Percentiles rank a stretch among this genome's conserved stretches.
phyloP scores from a whole-genome alignment of 1,140 invertebrate species.

The Proctacanthus coquilletti region DNA sequence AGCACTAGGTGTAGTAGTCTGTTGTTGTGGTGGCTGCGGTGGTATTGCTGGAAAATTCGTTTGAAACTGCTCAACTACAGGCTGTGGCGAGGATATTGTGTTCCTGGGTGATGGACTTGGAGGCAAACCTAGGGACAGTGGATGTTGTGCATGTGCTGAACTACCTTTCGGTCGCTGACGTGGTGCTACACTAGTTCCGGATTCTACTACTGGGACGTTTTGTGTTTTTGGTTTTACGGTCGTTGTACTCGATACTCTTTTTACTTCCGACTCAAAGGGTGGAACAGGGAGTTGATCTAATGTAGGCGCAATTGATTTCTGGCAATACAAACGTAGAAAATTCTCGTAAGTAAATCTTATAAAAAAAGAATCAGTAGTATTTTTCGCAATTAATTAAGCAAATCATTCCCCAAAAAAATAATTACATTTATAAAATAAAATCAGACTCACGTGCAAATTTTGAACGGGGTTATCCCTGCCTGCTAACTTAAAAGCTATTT shows the following conservation, averaged over 20 bases:
- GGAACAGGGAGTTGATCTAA: slow-evolving; percentile 48
- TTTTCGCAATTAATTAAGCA: not conserved
- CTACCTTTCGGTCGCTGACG: slow-evolving; percentile 65
- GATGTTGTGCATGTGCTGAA: slow-evolving; percentile 27
- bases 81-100: slow-evolving; percentile 24
- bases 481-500: slow-evolving; percentile 55
- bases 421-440: not conserved
- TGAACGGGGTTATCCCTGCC: slow-evolving; percentile 64
- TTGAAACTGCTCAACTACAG: slow-evolving; percentile 26
- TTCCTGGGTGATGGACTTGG: slow-evolving; percentile 32
- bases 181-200: slow-evolving; percentile 65
- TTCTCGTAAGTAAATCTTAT: too few relatives aligned
- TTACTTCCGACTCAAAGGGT: slow-evolving; percentile 46
- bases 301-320: slow-evolving; percentile 49
- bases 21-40: slow-evolving; percentile 14
- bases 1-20: too few relatives aligned
- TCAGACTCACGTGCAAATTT: slow-evolving; percentile 64
- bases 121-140: slow-evolving; percentile 32
- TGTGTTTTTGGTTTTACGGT: slow-evolving; percentile 30
- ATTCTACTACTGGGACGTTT: slow-evolving; percentile 36
- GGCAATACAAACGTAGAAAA: slow-evolving; percentile 7
- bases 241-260: slow-evolving; percentile 36
- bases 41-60: slow-evolving; percentile 25
- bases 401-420: not conserved
- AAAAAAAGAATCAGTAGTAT: too few relatives aligned